Evolutionary conservation across 2,797 vertebrate species (phyloP).

Genomic region (Sebastes trivittatus): DNA sequence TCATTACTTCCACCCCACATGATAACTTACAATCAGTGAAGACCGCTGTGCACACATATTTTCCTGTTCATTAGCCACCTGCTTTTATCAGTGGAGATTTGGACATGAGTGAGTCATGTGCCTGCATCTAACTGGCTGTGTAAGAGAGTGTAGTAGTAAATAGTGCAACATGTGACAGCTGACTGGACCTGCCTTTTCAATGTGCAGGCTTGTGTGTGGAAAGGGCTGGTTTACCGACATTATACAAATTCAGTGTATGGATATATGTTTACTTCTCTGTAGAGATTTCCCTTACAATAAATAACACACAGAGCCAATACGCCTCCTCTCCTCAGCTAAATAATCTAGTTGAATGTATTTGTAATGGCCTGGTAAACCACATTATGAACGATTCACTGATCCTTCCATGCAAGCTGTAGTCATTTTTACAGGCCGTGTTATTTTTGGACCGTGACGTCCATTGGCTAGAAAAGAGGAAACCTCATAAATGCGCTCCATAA

Average conservation of each 20-base stretch:
- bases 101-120: background rate
- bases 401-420: constrained; percentile 2
- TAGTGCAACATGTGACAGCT: background rate
- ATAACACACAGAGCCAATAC: background rate
- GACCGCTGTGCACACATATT: constrained; percentile 1
- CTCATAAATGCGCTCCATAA: constrained; percentile 42
- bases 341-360: constrained; percentile 1
- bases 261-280: background rate
- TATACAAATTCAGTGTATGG: background rate
- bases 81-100: background rate
- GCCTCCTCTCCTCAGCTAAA: background rate
- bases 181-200: background rate
- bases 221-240: background rate
- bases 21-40: constrained; percentile 36
- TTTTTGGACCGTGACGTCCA: constrained; percentile 40
- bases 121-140: background rate
- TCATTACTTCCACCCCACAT: background rate
- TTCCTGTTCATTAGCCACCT: constrained; percentile 25
- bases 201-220: background rate
- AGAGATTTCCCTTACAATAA: background rate
- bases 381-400: constrained; percentile 1
- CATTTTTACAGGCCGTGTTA: constrained; percentile 32
- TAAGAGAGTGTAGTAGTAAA: background rate
- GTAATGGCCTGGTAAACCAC: constrained; percentile 7
- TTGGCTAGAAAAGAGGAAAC: constrained; percentile 42